These are phyloP conservation scores for Macrochelys suwanniensis DNA, from an alignment of 2,797 vertebrate genomes.

Conservation along the genomic window DNA sequence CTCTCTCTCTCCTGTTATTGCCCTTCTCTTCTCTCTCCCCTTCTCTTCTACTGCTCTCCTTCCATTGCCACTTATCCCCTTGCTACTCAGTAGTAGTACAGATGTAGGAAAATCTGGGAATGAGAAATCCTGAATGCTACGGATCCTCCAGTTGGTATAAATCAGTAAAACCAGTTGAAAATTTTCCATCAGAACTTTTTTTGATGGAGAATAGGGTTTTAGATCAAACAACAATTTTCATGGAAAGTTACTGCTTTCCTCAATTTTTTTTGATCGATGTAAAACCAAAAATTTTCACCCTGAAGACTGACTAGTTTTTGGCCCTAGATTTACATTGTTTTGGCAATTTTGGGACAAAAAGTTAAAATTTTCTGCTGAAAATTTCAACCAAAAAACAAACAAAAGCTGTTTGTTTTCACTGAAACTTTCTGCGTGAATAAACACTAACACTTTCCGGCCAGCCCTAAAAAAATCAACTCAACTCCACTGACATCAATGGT, in stretches of 20 bases:
- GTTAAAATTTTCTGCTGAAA: background rate
- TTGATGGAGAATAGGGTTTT: background rate
- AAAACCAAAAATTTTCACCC: background rate
- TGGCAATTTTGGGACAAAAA: background rate
- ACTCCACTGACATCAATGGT: background rate
- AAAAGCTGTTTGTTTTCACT: fast-evolving
- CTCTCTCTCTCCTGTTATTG: background rate
- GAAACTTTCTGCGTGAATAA: background rate
- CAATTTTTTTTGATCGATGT: background rate
- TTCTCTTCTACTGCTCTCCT: background rate
- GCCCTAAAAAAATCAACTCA: background rate
- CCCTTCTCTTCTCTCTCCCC: background rate
- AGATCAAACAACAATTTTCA: background rate
- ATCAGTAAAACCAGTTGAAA: background rate
- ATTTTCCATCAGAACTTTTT: background rate
- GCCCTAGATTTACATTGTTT: background rate
- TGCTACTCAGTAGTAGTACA: background rate
- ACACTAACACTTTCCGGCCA: background rate
- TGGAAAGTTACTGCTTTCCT: background rate
- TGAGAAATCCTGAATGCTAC: background rate
- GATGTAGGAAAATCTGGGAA: background rate
- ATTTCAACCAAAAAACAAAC: background rate
- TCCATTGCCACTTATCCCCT: background rate
- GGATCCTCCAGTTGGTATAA: background rate
- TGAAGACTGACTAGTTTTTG: background rate